phyloP scores from a whole-genome alignment of 2,113 vertebrate genomes.

The Channa maculata region DNA sequence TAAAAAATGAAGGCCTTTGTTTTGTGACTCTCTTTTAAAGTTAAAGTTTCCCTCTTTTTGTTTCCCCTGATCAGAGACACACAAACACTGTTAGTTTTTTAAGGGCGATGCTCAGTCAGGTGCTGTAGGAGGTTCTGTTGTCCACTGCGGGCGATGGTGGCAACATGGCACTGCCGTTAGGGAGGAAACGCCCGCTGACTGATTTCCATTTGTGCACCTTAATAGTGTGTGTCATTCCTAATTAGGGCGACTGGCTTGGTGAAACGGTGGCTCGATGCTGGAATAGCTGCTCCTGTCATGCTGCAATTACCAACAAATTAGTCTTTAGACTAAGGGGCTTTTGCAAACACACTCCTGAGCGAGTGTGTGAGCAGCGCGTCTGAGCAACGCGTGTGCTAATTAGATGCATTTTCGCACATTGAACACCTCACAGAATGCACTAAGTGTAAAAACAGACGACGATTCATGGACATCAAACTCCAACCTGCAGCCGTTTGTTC shows the following conservation, averaged over 20 bases:
- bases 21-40: no score
- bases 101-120: no score
- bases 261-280: slow-evolving; percentile 66
- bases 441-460: slow-evolving; percentile 41
- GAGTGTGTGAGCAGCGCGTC: slow-evolving; percentile 1
- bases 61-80: no score
- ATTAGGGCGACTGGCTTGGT: slow-evolving; percentile 71
- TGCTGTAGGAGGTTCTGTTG: slow-evolving; percentile 31
- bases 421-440: slow-evolving; percentile 15
- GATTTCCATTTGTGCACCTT: slow-evolving; percentile 73
- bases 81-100: no score
- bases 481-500: slow-evolving; percentile 49
- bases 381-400: slow-evolving; percentile 30
- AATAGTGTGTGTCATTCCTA: slow-evolving; percentile 76
- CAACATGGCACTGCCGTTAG: neutral
- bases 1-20: no score
- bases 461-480: slow-evolving; percentile 30
- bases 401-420: neutral
- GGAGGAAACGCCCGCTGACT: slow-evolving; percentile 39
- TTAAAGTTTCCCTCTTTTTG: no score
- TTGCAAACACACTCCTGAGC: slow-evolving; percentile 27
- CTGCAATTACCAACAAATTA: slow-evolving; percentile 84
- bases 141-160: slow-evolving; percentile 3
- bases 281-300: slow-evolving; percentile 74
- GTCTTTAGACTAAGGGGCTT: slow-evolving; percentile 72